A percentile compares a stretch with the other conserved stretches of the same genome.
Conservation (phyloP, 2,113 vertebrate species). For the Prunella himalayana region DNA sequence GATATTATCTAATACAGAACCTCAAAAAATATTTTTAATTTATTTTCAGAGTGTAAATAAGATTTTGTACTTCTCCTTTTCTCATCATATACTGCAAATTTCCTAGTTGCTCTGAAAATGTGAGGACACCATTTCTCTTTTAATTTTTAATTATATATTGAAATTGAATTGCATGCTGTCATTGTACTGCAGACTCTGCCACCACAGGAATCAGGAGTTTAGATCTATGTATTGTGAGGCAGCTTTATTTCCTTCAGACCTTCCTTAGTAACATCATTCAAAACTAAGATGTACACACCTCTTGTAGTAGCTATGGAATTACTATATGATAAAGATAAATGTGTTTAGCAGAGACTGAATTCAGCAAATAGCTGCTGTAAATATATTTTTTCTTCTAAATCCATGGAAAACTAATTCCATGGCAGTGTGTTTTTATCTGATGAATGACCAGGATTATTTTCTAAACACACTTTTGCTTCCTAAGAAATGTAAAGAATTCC, state of each 20-base stretch:
- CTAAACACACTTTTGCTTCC: neutral
- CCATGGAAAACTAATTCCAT: neutral
- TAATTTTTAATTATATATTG: conserved; percentile 18
- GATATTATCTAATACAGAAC: neutral
- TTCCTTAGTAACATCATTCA: neutral
- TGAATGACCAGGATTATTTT: neutral
- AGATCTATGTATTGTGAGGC: neutral
- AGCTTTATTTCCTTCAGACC: neutral
- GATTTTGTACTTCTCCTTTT: neutral
- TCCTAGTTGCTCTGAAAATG: neutral
- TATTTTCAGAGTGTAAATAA: neutral
- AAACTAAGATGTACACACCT: neutral
- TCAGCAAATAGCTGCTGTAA: conserved; percentile 12
- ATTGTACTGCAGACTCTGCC: neutral
- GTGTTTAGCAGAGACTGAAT: neutral
- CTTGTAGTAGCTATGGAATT: neutral
- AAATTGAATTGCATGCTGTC: neutral
- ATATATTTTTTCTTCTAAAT: conserved; percentile 1
- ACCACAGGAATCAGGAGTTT: neutral
- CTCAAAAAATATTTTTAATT: neutral
- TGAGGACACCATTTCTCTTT: neutral
- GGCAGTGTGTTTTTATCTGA: neutral
- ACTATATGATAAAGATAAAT: neutral
- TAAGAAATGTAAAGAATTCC: neutral
- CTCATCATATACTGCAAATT: neutral